These are phyloP conservation scores for Campopleginae sp. DNA, from an alignment of 2,888 invertebrate species.

Conservation along the genomic window DNA sequence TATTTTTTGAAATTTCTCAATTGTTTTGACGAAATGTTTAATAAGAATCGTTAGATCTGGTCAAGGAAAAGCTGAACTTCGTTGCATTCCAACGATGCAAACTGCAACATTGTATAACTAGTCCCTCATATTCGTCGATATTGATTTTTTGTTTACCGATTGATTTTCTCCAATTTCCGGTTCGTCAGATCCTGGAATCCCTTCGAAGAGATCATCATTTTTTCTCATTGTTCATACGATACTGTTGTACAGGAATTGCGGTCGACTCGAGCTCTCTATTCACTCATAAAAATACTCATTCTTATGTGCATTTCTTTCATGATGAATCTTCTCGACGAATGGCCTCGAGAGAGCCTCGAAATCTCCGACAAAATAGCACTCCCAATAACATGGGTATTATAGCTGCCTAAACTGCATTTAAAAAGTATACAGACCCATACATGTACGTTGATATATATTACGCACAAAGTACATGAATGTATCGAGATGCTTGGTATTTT, in stretches of 20 bases:
- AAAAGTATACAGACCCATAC: neutral
- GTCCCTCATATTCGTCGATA: neutral
- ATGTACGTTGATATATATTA: neutral
- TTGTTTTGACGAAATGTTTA: too few species aligned
- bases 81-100: too few species aligned
- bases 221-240: conserved; percentile 16
- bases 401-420: conserved; percentile 20
- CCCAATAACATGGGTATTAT: conserved; percentile 32
- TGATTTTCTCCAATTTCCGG: conserved; percentile 14
- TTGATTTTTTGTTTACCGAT: neutral
- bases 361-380: conserved; percentile 25
- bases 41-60: too few species aligned
- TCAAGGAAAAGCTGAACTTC: too few species aligned
- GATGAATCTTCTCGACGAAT: conserved; percentile 41
- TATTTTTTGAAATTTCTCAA: too few species aligned
- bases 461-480: conserved; percentile 23
- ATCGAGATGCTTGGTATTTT: conserved; percentile 45
- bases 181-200: conserved; percentile 10
- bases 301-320: conserved; percentile 22
- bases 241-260: conserved; percentile 51
- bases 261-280: conserved; percentile 53
- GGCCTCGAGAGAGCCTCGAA: conserved; percentile 32
- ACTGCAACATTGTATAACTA: too few species aligned
- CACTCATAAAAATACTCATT: conserved; percentile 20
- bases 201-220: conserved; percentile 12